Conservation (phyloP, 2,113 vertebrate genomes). For the Cacatua alba region DNA sequence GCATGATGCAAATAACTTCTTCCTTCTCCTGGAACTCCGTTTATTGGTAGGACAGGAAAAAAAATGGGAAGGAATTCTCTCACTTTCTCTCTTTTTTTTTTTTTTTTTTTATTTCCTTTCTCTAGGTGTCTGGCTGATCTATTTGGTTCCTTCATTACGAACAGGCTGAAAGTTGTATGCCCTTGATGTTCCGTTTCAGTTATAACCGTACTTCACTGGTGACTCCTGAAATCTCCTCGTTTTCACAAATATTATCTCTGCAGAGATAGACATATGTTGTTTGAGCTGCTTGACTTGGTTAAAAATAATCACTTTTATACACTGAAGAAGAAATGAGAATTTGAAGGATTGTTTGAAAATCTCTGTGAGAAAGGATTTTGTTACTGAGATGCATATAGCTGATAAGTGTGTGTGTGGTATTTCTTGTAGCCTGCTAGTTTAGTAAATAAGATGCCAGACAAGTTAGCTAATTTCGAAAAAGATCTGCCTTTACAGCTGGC, state of each 20-base stretch:
- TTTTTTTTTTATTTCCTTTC: no score
- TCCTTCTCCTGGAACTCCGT: not conserved
- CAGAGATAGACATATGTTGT: not conserved
- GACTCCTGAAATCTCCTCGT: not conserved
- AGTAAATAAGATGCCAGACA: not conserved
- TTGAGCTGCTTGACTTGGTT: not conserved
- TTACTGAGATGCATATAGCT: not conserved
- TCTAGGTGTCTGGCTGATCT: not conserved
- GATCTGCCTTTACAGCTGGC: not conserved
- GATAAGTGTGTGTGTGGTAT: not conserved
- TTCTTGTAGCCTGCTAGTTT: not conserved
- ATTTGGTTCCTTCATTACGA: not conserved
- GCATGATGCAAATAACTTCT: not conserved
- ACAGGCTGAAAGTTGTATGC: not conserved
- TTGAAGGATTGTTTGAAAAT: not conserved
- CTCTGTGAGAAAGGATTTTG: not conserved
- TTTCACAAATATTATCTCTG: not conserved
- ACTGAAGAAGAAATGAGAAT: not conserved
- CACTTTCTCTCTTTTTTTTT: not conserved
- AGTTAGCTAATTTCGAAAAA: not conserved
- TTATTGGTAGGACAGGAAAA: not conserved
- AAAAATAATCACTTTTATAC: not conserved
- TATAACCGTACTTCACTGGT: not conserved
- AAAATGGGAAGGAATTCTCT: not conserved
- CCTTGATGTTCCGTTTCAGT: not conserved